These are phyloP conservation scores for Drosophila paranaensis DNA, from an alignment of 2,888 invertebrate species.

Conservation along the genomic window DNA sequence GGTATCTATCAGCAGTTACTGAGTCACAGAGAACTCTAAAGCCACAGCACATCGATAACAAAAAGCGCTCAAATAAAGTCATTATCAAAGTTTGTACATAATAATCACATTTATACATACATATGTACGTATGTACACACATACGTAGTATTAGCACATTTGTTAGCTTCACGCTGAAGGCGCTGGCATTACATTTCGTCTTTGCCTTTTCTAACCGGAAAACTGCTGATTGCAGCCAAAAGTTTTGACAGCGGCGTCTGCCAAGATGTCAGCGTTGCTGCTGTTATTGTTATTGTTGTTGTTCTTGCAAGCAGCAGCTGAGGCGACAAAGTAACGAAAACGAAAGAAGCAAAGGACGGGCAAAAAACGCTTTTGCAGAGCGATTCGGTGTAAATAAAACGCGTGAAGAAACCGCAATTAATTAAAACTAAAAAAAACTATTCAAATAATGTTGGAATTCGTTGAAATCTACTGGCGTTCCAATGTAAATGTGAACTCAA, in stretches of 20 bases:
- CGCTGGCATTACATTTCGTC: not conserved
- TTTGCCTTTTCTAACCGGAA: constrained; percentile 11
- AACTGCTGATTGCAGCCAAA: constrained; percentile 26
- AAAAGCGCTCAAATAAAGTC: not conserved
- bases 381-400: not conserved
- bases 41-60: constrained; percentile 12
- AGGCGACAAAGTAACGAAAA: constrained; percentile 4
- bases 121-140: not conserved
- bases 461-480: constrained; percentile 78
- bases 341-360: constrained; percentile 20
- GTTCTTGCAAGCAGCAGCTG: not conserved
- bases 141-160: not conserved
- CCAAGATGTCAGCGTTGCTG: constrained; percentile 12
- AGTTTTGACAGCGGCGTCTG: constrained; percentile 1
- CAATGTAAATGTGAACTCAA: constrained; percentile 8
- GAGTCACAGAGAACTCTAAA: constrained; percentile 14
- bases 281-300: not conserved
- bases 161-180: not conserved
- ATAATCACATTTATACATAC: not conserved
- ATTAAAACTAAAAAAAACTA: not conserved
- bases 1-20: constrained; percentile 20
- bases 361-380: constrained; percentile 4
- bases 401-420: not conserved
- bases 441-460: constrained; percentile 58
- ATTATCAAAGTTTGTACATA: constrained; percentile 24